phyloP scores from a whole-genome alignment of 2,797 vertebrate species.

The Prionace glauca region DNA sequence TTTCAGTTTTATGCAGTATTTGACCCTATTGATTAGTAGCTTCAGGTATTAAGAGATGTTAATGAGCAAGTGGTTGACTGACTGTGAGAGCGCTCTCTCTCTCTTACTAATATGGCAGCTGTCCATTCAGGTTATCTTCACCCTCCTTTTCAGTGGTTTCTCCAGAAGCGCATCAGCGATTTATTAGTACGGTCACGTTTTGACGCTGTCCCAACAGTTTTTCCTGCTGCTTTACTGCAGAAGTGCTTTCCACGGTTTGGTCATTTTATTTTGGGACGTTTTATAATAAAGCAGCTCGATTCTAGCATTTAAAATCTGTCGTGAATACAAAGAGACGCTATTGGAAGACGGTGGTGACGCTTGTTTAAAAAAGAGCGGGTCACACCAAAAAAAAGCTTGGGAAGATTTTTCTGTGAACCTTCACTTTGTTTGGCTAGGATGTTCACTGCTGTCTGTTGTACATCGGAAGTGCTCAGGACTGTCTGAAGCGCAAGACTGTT shows the following conservation, averaged over 20 bases:
- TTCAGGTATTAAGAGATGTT: slow-evolving; percentile 35
- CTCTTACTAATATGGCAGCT: neutral
- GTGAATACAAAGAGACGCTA: neutral
- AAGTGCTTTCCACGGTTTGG: neutral
- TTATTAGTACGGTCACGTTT: neutral
- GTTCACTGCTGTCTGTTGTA: neutral
- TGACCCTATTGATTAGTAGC: slow-evolving; percentile 33
- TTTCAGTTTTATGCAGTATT: slow-evolving; percentile 38
- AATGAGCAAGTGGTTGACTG: slow-evolving; percentile 38
- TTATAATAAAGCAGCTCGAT: slow-evolving; percentile 7
- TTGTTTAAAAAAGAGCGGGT: neutral
- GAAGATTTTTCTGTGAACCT: neutral
- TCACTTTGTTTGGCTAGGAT: neutral
- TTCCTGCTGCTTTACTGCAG: neutral
- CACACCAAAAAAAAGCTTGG: neutral
- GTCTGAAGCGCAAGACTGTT: slow-evolving; percentile 29
- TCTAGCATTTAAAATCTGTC: slow-evolving; percentile 6
- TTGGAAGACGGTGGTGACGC: neutral
- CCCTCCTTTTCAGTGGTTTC: neutral
- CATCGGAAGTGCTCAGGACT: neutral
- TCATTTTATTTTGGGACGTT: slow-evolving; percentile 4
- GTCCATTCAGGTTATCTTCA: neutral
- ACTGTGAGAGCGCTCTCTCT: neutral
- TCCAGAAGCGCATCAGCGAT: neutral
- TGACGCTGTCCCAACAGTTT: neutral